Evolutionary conservation across 2,113 vertebrate species (phyloP), one percentile per base, ranked within the genome.

Genomic region (Tychaedon coryphoeus): DNA sequence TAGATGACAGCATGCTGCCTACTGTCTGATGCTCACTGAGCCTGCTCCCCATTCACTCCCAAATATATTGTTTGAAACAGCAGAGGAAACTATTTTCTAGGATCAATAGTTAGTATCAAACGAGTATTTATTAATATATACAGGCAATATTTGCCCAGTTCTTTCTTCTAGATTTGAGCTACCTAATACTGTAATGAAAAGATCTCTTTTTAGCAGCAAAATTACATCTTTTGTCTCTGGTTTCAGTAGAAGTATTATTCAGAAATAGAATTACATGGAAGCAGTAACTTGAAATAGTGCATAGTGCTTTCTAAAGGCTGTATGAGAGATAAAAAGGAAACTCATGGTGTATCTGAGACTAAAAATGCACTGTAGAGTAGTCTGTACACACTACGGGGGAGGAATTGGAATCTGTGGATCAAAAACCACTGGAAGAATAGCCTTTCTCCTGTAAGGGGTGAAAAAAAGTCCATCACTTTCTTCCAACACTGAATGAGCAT

Each of bases 381-480:
- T 69, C 61, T 80, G 26, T 33, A 34, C 2, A 1, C 8, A 0
- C n/a, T 50, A 1, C 25, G 3, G 4, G 19, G 64, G 7, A 73
- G 9, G 10, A 69, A 76, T 1, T 88, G 15, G 9, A 64, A 88
- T 74, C 33, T 79, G 62, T 88, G 51, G 29, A 45, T 62, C 22
- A 54, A 88, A 90, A 88, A 28, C 12, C 10, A 29, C 20, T 73
- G 29, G 16, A 45, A 29, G 14, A 56, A 60, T 29, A 76, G 9
- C 16, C 19, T 31, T 89, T 79, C 36, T 76, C 12, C 10, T 38
- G 3, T 47, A 45, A 36, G 5, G 48, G 13, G 5, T 43, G 5
- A 56, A 19, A 69, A 48, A 77, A 64, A 31, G 28, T 22, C 9
- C 14, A 38, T 85, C 19, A 5, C 36, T 80, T 69, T 90, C 34